Base-by-base conservation (phyloP, 2,888 invertebrate genomes). In the Agrochola lota region DNA sequence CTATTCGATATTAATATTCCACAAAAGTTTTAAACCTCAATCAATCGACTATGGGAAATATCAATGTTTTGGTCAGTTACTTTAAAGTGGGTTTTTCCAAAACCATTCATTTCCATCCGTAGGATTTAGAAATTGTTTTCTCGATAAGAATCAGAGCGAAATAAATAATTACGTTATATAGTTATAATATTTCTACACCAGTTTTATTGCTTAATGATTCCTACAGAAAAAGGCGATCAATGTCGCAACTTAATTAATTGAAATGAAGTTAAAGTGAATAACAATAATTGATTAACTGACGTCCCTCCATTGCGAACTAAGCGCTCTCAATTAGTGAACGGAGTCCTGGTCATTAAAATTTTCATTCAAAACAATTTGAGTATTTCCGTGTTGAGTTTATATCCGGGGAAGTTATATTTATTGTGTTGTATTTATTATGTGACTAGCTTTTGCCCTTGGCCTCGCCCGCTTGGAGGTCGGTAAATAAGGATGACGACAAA, bases 361-460 rank as follows among this genome's bases (percentile, higher is more conserved):
- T 95, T 94, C 95, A 94, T 94, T 95, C 93, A 94, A 95, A 95
- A 95, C 95, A 95, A 95, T 95, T 94, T 95, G 91, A 94, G 93
- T 94, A 94, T 94, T 93, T 92, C 92, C 92, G 87, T 90, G 88
- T 91, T 89, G 87, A 91, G 89, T 90, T 86, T 92, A 52, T 40
- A 91, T 90, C 90, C 88, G n/a, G n/a, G n/a, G n/a, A n/a, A n/a
- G n/a, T n/a, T n/a, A n/a, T n/a, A n/a, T n/a, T n/a, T n/a, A n/a
- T n/a, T n/a, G n/a, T n/a, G n/a, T n/a, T n/a, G n/a, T n/a, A n/a
- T 43, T 6, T 7, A 30, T 30, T 1, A 30, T 30, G 30, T 30
- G 30, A 49, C 30, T 30, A 30, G 30, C 2, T 30, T 30, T 30
- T 30, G 30, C 30, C 30, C 2, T 1, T 2, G 30, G 30, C 30